Evolutionary conservation across 2,888 invertebrate species (phyloP).

Genomic region (Dermolepida albohirtum): DNA sequence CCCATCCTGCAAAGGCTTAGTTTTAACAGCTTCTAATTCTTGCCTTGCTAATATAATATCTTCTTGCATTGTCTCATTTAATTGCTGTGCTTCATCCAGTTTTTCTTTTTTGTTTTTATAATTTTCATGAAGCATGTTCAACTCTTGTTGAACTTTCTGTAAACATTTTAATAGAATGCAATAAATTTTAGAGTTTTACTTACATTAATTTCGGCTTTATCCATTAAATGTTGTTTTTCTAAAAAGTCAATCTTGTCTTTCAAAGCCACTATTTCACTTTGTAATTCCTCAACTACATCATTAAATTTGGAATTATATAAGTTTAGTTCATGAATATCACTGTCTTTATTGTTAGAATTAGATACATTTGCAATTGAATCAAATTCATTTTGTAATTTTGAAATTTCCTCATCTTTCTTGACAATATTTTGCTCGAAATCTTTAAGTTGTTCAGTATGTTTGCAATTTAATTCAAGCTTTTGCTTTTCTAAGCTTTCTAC

Average conservation of each 20-base stretch:
- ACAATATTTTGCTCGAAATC: constrained; percentile 23
- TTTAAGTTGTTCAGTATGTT: constrained; percentile 27
- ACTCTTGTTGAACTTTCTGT: constrained; percentile 37
- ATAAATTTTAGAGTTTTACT: neutral
- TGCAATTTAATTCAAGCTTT: constrained; percentile 29
- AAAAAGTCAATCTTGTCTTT: constrained; percentile 45
- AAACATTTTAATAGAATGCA: constrained; percentile 36
- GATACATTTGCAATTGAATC: constrained; percentile 3
- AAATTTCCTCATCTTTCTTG: constrained; percentile 42
- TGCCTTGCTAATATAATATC: constrained; percentile 52
- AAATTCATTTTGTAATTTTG: constrained; percentile 31
- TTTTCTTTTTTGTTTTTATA: constrained; percentile 52
- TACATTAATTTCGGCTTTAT: constrained; percentile 34
- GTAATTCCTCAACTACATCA: constrained; percentile 32
- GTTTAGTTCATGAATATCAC: constrained; percentile 2
- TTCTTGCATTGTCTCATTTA: constrained; percentile 55
- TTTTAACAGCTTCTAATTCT: constrained; percentile 56
- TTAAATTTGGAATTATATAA: constrained; percentile 24
- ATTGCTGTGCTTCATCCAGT: constrained; percentile 51
- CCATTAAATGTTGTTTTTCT: constrained; percentile 13
- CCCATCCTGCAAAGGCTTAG: constrained; percentile 54
- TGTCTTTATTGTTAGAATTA: constrained; percentile 4
- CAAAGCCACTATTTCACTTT: constrained; percentile 49
- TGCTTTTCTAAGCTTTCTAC: constrained; percentile 43
- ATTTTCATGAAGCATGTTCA: constrained; percentile 39